Evolutionary conservation across 2,797 vertebrate genomes (phyloP).

Genomic region (Hafferia zeledoni): DNA sequence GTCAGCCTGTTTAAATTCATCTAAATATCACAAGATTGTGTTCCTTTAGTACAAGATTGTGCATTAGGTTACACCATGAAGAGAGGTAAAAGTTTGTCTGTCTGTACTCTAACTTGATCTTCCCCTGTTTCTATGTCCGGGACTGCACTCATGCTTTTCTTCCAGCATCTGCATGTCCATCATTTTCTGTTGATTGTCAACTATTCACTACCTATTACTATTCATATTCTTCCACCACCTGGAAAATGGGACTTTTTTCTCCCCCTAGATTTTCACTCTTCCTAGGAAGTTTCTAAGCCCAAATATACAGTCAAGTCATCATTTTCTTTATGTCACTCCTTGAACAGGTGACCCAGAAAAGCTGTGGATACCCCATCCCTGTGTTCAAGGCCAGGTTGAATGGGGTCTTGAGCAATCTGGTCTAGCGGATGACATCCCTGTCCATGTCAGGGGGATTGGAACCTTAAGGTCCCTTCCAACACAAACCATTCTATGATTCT

Average conservation of each 20-base stretch:
- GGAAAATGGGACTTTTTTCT: background rate
- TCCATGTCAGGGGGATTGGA: background rate
- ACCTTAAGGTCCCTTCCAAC: background rate
- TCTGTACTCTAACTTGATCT: background rate
- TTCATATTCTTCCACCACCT: background rate
- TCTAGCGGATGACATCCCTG: background rate
- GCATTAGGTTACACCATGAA: background rate
- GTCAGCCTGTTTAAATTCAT: background rate
- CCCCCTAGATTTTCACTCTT: background rate
- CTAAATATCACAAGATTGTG: background rate
- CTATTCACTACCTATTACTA: background rate
- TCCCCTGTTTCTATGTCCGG: background rate
- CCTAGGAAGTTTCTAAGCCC: background rate
- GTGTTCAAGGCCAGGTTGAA: background rate
- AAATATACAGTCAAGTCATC: background rate
- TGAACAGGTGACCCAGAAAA: background rate
- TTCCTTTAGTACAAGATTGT: background rate
- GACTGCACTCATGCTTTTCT: rapidly evolving
- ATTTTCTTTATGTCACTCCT: background rate
- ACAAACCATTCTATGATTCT: background rate
- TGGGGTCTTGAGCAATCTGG: background rate
- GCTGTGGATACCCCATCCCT: background rate
- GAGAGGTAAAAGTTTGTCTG: background rate
- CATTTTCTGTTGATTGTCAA: background rate
- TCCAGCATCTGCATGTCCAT: background rate